Conservation (phyloP, 2,113 vertebrate genomes). For the Cavia porcellus region DNA sequence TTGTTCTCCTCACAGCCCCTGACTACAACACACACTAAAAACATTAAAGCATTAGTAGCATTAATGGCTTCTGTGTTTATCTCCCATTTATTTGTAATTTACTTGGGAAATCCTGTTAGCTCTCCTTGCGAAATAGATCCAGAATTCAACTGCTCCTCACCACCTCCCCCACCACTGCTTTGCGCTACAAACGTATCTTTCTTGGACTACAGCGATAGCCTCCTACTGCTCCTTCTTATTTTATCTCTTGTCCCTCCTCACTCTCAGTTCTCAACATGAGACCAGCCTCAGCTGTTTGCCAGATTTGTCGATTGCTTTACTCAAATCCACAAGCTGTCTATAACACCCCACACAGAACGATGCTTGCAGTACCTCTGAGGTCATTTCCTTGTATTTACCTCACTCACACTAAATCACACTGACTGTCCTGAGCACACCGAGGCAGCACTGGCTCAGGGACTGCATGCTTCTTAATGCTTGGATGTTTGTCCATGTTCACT, state of each 20-base stretch:
- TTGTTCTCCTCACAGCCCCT: too few species aligned
- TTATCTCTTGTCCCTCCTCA: neutral
- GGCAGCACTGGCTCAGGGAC: neutral
- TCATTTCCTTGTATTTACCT: neutral
- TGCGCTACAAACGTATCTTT: neutral
- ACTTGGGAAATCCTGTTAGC: neutral
- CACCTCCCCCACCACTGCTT: neutral
- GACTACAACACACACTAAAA: neutral
- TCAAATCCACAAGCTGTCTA: neutral
- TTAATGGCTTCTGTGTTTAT: neutral
- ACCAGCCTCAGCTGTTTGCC: neutral
- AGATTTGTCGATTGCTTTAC: neutral
- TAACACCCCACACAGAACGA: neutral
- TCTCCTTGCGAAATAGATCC: neutral
- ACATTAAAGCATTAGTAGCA: neutral
- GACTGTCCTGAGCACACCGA: neutral
- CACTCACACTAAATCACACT: neutral
- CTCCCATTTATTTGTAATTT: neutral
- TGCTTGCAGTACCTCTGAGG: neutral
- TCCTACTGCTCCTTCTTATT: neutral
- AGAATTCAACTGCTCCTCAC: neutral
- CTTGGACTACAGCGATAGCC: neutral
- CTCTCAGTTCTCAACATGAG: neutral
- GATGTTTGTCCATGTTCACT: neutral
- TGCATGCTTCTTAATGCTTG: too few species aligned